Base-by-base conservation (phyloP, 2,113 vertebrate genomes). In the Pandion haliaetus region DNA sequence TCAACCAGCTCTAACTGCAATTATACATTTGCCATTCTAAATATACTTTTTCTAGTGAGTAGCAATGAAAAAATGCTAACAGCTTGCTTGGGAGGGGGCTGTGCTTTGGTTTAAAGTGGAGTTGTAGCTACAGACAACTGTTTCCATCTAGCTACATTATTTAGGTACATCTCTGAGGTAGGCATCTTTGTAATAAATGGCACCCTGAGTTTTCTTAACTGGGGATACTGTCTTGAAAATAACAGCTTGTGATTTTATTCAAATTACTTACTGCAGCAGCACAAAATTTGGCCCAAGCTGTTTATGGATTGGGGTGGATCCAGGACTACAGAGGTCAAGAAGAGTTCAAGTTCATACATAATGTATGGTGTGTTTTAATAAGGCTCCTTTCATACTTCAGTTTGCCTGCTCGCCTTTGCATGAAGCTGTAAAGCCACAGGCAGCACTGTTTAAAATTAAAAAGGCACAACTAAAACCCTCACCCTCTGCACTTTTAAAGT, bases 331-430 rank as follows among this genome's bases (percentile, higher is more conserved):
- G 91, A 97, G 98, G 98, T 98, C 98, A 98, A 62, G 88, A 90
- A 86, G 89, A 98, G 98, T 98, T 96, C 98, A 97, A 74, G 95
- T 94, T 97, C 95, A 97, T 98, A 93, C 97, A 97, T 97, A 97
- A 97, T 97, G 96, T 90, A 97, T 96, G 94, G 62, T 5, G 2
- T 84, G 88, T 92, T 97, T 98, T 97, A 98, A 98, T 96, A 98
- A 98, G 95, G 93, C 93, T 83, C 74, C 82, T 97, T 97, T 97
- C 93, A 96, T 95, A 88, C 96, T 92, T 59, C 44, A 77, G 95
- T 95, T 93, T 96, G 93, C 89, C 85, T 96, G 89, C 94, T 91
- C 19, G 63, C 79, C 72, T 97, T 96, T 95, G 88, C 92, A 74
- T 92, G 96, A 97, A 96, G 93, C 94, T 92, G 71, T 66, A 94